Base-by-base conservation (phyloP, 2,888 invertebrate genomes). In the Melanostoma scalare region DNA sequence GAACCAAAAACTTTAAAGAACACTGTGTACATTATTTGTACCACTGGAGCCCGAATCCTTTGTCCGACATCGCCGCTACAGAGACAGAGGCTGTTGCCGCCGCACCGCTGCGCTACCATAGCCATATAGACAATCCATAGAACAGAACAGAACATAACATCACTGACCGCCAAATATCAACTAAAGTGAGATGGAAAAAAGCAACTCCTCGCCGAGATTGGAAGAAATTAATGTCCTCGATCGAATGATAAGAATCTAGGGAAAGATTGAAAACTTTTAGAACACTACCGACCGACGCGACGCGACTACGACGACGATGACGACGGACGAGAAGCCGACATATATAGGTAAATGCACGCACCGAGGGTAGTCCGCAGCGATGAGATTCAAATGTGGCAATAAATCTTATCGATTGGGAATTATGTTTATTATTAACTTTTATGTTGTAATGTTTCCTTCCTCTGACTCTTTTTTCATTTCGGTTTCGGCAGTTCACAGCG, bases 361-460 rank as follows among this genome's bases (percentile, higher is more conserved):
- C 74, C 79, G 31, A 44, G 82, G 82, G 82, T 69, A 79, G 73
- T 71, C 68, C 20, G 52, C 69, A 42, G 63, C 75, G 74, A 67
- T 75, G 74, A 75, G 79, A 84, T 84, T 78, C 75, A 84, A 84
- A 84, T 84, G 84, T 61, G 84, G 33, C 79, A 69, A 79, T 84
- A 84, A 84, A 84, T 84, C 84, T 84, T 71, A 74, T 71, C 84
- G 74, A 84, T 84, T 84, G 74, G 84, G 84, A 84, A 84, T 84
- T 84, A 84, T 84, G 84, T 84, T 84, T 78, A 84, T 84, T 84
- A 84, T 84, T 84, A 79, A 84, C 74, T 79, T 84, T 84, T 79
- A 84, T 84, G 84, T 75, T 84, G 84, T 84, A 84, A 84, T 84
- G 78, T 79, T 84, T 84, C 75, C 79, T 79, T 84, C 60, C 74